phyloP scores from a whole-genome alignment of 64 coral and sea anemone species.

The Montipora capricornis region DNA sequence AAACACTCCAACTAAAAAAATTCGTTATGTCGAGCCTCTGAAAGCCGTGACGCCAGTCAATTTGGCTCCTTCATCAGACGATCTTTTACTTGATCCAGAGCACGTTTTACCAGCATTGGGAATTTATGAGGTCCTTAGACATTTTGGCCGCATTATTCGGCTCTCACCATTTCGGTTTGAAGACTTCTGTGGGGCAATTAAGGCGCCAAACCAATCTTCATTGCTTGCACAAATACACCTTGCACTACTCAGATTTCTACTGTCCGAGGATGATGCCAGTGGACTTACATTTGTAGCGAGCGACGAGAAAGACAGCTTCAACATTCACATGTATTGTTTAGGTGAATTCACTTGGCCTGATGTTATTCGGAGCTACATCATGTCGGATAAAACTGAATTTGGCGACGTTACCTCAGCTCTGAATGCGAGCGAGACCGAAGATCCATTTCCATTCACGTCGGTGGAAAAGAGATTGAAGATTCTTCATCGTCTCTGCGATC shows the following conservation, averaged over 20 bases:
- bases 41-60: constrained; percentile 75
- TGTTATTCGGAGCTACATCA: constrained; percentile 89
- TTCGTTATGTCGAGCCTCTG: constrained; percentile 77
- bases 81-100: constrained; percentile 82
- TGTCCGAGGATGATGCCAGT: constrained; percentile 93
- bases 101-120: constrained; percentile 84
- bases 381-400: constrained; percentile 89
- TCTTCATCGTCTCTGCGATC: constrained; percentile 87
- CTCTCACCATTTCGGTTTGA: constrained; percentile 95
- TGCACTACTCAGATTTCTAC: constrained; percentile 81
- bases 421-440: constrained; percentile 42
- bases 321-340: constrained; percentile 87
- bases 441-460: constrained; percentile 90
- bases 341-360: constrained; percentile 99
- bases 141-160: constrained; percentile 90
- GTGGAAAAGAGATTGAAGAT: constrained; percentile 80
- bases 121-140: constrained; percentile 95
- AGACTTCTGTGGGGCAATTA: constrained; percentile 91
- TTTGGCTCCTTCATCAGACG: constrained; percentile 90
- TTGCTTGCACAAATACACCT: constrained; percentile 96
- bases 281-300: constrained; percentile 93
- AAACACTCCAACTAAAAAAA: constrained; percentile 62
- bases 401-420: constrained; percentile 67
- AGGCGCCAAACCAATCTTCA: constrained; percentile 76
- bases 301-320: constrained; percentile 98